Evolutionary conservation across 2,888 invertebrate species (phyloP).

Genomic region (Galerucella pusilla): DNA sequence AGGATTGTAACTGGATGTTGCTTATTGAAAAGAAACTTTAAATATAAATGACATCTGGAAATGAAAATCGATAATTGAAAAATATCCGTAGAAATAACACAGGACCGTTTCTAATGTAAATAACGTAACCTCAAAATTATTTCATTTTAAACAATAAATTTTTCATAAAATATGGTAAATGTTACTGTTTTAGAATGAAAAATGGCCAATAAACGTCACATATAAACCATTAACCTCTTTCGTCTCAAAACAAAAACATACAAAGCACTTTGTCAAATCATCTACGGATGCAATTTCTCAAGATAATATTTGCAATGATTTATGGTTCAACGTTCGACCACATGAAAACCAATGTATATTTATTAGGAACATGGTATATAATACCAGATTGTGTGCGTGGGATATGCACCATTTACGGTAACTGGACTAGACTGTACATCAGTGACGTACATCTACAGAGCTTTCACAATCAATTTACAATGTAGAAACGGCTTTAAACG

Average conservation of each 20-base stretch:
- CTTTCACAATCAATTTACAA: not conserved
- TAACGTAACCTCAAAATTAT: too few species aligned
- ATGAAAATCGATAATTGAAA: slow-evolving; percentile 24
- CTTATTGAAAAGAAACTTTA: slow-evolving; percentile 33
- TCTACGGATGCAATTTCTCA: slow-evolving; percentile 25
- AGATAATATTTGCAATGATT: slow-evolving; percentile 33
- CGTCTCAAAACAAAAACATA: not conserved
- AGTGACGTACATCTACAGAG: slow-evolving; percentile 5
- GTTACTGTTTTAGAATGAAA: too few species aligned
- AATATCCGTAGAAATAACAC: not conserved
- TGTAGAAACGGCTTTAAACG: not conserved
- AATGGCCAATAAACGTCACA: too few species aligned
- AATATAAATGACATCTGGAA: slow-evolving; percentile 25
- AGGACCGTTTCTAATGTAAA: not conserved
- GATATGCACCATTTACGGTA: slow-evolving; percentile 47
- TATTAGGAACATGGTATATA: slow-evolving; percentile 42
- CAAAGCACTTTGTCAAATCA: slow-evolving; percentile 1
- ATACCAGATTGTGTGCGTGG: slow-evolving; percentile 45
- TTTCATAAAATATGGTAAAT: too few species aligned
- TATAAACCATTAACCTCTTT: too few species aligned
- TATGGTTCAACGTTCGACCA: slow-evolving; percentile 24
- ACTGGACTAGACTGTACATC: slow-evolving; percentile 44
- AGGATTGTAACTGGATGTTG: slow-evolving; percentile 31
- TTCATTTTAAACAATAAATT: too few species aligned
- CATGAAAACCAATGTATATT: slow-evolving; percentile 33